Base-by-base conservation (phyloP, 2,797 vertebrate genomes). In the Epinephelus awoara region DNA sequence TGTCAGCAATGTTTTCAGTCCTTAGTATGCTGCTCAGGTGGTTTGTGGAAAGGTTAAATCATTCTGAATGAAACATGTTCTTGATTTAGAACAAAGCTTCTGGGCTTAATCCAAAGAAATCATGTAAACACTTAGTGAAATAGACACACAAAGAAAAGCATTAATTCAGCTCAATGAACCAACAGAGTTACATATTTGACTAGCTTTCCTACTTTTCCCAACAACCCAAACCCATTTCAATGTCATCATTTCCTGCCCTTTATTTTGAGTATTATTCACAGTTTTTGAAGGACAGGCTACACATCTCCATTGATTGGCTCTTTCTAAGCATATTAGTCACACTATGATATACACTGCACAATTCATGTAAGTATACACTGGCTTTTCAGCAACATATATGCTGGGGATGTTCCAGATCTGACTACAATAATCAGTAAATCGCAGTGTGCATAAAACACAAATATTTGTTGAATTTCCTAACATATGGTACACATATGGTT, bases 41-140 rank as follows among this genome's bases (percentile, higher is more conserved):
- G 1, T 38, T 2, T 63, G 34, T 56, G 49, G 29, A 79, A 86
- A 85, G 84, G 55, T 86, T 56, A 77, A 77, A 61, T 78, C 52
- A 51, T 52, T 77, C 19, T 56, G 21, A 69, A 69, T 59, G 44
- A 82, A 81, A 66, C 23, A 15, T 57, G 23, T 17, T 58, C 54
- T 40, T 62, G 8, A 50, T 67, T 77, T 46, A 58, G 29, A 50
- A 74, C 44, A 71, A 62, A 69, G 74, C 65, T 68, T 80, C 63
- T 51, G 64, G 38, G 50, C n/a, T 72, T 77, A 72, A 71, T 66
- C 55, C 56, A 72, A 17, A 70, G 38, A 70, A 66, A 76, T 64
- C 17, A 55, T 76, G 47, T 67, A 65, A 80, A 81, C 77, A 75
- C 65, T 70, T 52, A 23, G 14, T 18, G 63, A 59, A 82, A 78